These are phyloP conservation scores for Hypena proboscidalis DNA, from an alignment of 2,888 invertebrate genomes.

Conservation along the genomic window DNA sequence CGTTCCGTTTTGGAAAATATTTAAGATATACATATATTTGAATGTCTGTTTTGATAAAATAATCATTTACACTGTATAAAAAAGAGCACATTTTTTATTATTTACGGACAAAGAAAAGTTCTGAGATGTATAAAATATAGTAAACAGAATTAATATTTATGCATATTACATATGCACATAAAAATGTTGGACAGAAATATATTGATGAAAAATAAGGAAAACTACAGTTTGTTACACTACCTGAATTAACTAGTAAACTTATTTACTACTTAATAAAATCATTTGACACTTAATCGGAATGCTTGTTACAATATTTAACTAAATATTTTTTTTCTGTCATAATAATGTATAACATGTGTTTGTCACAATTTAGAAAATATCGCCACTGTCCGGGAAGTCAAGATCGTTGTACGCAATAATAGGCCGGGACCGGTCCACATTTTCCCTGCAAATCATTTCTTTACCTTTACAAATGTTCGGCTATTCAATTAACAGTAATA, in stretches of 20 bases:
- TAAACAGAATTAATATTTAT: too few species aligned
- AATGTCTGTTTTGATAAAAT: neutral
- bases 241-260: conserved; percentile 1
- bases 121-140: too few species aligned
- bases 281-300: conserved; percentile 34
- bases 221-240: too few species aligned
- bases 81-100: too few species aligned
- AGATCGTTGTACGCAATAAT: conserved; percentile 96
- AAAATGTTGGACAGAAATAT: too few species aligned
- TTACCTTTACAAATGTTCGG: conserved; percentile 55
- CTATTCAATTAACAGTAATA: conserved; percentile 29
- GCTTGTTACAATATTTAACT: conserved; percentile 35
- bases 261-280: conserved; percentile 27
- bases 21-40: conserved; percentile 6
- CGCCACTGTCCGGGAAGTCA: conserved; percentile 93
- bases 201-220: too few species aligned
- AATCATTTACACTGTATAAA: too few species aligned
- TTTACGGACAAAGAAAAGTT: too few species aligned
- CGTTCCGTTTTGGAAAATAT: conserved; percentile 10
- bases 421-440: conserved; percentile 89
- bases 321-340: conserved; percentile 33
- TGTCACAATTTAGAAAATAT: conserved; percentile 87
- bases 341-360: conserved; percentile 27
- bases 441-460: conserved; percentile 86
- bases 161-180: too few species aligned